phyloP scores from a whole-genome alignment of 2,113 vertebrate species.

The Catharus bicknelli region DNA sequence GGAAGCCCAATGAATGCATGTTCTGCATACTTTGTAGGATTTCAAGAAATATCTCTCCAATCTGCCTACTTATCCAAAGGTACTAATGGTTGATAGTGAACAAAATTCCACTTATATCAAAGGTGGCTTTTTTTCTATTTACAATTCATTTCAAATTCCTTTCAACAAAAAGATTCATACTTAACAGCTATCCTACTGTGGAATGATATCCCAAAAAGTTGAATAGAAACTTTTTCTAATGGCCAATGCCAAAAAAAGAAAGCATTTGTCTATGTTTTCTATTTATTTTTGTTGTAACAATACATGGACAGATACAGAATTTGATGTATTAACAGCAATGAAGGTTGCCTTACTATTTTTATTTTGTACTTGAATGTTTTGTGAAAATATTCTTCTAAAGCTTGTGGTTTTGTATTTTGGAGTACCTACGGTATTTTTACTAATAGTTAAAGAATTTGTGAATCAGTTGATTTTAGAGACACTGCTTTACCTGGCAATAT shows the following conservation, averaged over 20 bases:
- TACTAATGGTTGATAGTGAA: not conserved
- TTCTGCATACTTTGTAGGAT: constrained; percentile 56
- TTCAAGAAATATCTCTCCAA: constrained; percentile 70
- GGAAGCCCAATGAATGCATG: constrained; percentile 71
- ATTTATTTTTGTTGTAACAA: constrained; percentile 1
- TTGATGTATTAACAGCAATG: not conserved
- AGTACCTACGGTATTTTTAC: not conserved
- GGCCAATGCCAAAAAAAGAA: not conserved
- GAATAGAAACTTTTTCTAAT: not conserved
- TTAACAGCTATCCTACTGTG: not conserved
- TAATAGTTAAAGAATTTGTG: not conserved
- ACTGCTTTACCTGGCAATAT: constrained; percentile 40
- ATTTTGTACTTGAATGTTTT: not conserved
- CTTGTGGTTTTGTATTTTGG: not conserved
- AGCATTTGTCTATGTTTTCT: not conserved
- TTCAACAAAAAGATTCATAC: constrained; percentile 16
- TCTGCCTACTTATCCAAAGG: not conserved
- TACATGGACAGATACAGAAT: not conserved
- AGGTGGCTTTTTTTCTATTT: not conserved
- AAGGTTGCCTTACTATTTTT: not conserved
- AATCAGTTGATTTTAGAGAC: not conserved
- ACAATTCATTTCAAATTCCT: not conserved
- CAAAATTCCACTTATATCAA: constrained; percentile 1
- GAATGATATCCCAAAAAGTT: not conserved
- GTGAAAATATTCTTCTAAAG: not conserved